Evolutionary conservation across 1,140 invertebrate species (phyloP), one percentile per base, ranked within the genome.

Genomic region (Euschistus heros): DNA sequence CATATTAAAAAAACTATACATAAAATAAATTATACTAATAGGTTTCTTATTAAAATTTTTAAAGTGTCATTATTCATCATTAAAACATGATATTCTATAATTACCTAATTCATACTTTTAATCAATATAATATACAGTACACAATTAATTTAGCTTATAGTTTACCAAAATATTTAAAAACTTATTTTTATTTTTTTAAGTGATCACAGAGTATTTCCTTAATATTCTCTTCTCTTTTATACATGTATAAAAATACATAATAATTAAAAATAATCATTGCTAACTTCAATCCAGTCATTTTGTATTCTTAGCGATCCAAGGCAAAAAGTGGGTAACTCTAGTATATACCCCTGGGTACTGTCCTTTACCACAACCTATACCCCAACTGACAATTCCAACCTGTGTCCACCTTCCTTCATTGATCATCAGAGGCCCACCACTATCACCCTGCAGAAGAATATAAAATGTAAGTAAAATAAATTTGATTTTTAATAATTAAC

Each of bases 371-470:
- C 93, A 96, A 27, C 92, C 91, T 70, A 93, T 91, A 26, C 94
- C 94, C 89, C 90, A 96, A 17, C 90, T 92, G 0, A 94, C 91
- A 15, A 97, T 85, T 37, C 93, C 94, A 2, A 93, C 87, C 78
- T 91, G 87, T 0, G 81, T 87, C 85, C 88, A 91, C 65, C 82
- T 81, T 27, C 85, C 86, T 50, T 86, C 82, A 69, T 87, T 85
- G 15, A 92, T 84, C 80, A 92, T 88, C 70, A 96, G 76, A 2
- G 93, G 91, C 59, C 93, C 92, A 13, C 92, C 92, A 70, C 89
- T 92, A 76, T 95, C 93, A 67, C 92, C 92, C 92, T 94, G 74
- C 68, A 74, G 74, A 69, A 37, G 42, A 50, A 14, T 6, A 52
- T 20, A 50, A 50, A 50, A 50, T 20, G 2, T 4, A n/a, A 5